A percentile compares a stretch with the other conserved stretches of the same genome.
Conservation (phyloP, 2,888 invertebrate genomes). For the Tridacna crocea region DNA sequence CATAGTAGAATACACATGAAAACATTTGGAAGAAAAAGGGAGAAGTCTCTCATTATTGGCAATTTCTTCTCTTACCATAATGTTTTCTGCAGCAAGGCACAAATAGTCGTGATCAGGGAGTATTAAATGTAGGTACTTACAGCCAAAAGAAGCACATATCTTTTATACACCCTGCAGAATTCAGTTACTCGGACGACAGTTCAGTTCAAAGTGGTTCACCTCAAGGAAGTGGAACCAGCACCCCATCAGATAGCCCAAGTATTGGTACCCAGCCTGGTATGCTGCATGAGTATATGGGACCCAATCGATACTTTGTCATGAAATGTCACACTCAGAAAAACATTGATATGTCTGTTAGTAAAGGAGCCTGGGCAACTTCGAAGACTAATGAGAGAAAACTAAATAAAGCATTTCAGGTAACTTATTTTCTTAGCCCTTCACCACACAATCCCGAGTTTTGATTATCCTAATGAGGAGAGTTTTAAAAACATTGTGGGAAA, state of each 20-base stretch:
- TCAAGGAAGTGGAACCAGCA: conserved; percentile 66
- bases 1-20: too few relatives aligned
- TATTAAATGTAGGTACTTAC: too few relatives aligned
- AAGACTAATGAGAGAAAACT: conserved; percentile 88
- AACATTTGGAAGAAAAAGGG: too few relatives aligned
- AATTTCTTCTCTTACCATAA: too few relatives aligned
- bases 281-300: conserved; percentile 53
- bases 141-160: too few relatives aligned
- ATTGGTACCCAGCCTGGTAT: conserved; percentile 48
- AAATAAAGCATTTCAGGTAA: conserved; percentile 87
- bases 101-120: too few relatives aligned
- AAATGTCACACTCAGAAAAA: conserved; percentile 87
- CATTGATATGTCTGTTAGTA: conserved; percentile 87
- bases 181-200: conserved; percentile 2
- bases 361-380: conserved; percentile 87
- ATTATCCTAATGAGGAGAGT: too few relatives aligned
- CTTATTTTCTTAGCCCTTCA: too few relatives aligned
- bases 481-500: too few relatives aligned
- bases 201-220: conserved; percentile 37
- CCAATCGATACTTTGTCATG: conserved; percentile 87
- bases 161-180: neutral
- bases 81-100: too few relatives aligned
- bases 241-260: conserved; percentile 75
- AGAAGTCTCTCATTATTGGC: too few relatives aligned
- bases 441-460: too few relatives aligned